Conservation (phyloP, 53 echinoderm and acorn worm species). For the Patiria pectinifera region DNA sequence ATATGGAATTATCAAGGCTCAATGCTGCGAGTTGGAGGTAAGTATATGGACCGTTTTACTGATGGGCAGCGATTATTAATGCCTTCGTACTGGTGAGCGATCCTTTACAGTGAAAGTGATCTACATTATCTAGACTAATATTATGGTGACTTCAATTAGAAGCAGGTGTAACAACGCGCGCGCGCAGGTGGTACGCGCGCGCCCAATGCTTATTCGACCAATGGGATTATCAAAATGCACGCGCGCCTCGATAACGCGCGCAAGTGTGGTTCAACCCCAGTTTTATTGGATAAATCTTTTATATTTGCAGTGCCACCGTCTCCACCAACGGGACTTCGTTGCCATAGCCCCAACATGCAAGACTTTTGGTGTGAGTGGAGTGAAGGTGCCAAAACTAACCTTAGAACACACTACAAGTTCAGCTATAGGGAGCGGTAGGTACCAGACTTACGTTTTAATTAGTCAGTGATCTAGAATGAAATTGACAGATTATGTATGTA, state of each 20-base stretch:
- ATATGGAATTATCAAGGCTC: slow-evolving; percentile 39
- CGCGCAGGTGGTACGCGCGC: no score
- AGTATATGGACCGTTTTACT: neutral
- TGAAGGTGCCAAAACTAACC: slow-evolving; percentile 40
- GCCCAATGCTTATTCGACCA: no score
- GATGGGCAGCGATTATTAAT: no score
- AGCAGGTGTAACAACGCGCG: no score
- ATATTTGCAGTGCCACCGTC: slow-evolving; percentile 33
- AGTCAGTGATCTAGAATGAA: neutral
- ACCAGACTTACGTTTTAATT: neutral
- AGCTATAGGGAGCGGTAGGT: slow-evolving; percentile 50
- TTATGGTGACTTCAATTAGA: no score
- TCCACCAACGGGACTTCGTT: slow-evolving; percentile 36
- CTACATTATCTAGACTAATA: no score
- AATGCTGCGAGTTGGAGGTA: slow-evolving; percentile 61
- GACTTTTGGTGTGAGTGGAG: slow-evolving; percentile 72
- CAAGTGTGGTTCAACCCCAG: neutral
- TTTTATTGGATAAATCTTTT: neutral
- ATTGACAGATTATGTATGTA: no score
- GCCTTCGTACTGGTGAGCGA: no score
- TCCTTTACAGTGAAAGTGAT: no score
- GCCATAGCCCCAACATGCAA: slow-evolving; percentile 51
- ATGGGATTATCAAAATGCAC: no score
- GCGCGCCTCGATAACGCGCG: no score
- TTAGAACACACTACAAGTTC: slow-evolving; percentile 41